Evolutionary conservation across 2,888 invertebrate genomes (phyloP).

Genomic region (Hypena proboscidalis): DNA sequence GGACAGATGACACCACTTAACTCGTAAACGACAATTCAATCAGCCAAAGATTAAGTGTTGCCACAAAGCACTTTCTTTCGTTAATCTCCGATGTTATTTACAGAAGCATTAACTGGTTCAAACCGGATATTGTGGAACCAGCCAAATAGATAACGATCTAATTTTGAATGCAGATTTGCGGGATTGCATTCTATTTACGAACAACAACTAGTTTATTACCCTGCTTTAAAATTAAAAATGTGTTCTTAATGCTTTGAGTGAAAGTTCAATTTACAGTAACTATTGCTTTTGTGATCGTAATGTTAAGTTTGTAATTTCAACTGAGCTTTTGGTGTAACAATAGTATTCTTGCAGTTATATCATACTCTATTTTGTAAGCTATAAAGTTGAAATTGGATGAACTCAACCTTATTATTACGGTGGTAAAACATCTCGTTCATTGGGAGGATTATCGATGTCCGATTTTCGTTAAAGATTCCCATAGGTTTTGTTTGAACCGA

Average conservation of each 20-base stretch:
- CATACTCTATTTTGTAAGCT: accelerated
- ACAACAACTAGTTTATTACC: conserved; percentile 33
- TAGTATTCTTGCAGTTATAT: conserved; percentile 8
- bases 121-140: conserved; percentile 59
- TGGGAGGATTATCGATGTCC: conserved; percentile 63
- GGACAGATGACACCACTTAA: conserved; percentile 49
- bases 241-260: not conserved
- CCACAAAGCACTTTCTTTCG: conserved; percentile 39
- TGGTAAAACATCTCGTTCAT: conserved; percentile 36
- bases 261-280: conserved; percentile 14
- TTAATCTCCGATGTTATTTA: conserved; percentile 44
- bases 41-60: conserved; percentile 42
- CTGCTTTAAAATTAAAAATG: conserved; percentile 18
- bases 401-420: not conserved
- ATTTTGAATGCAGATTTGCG: conserved; percentile 70
- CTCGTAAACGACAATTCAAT: conserved; percentile 42
- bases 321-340: conserved; percentile 38
- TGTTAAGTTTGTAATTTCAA: conserved; percentile 26
- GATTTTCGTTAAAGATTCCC: conserved; percentile 56
- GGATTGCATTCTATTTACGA: conserved; percentile 58
- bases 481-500: conserved; percentile 52
- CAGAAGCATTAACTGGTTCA: conserved; percentile 37
- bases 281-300: conserved; percentile 8
- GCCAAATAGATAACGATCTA: conserved; percentile 76
- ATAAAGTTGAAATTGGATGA: conserved; percentile 27